Evolutionary conservation across 2,113 vertebrate species (phyloP).

Genomic region (Cinclus mexicanus): DNA sequence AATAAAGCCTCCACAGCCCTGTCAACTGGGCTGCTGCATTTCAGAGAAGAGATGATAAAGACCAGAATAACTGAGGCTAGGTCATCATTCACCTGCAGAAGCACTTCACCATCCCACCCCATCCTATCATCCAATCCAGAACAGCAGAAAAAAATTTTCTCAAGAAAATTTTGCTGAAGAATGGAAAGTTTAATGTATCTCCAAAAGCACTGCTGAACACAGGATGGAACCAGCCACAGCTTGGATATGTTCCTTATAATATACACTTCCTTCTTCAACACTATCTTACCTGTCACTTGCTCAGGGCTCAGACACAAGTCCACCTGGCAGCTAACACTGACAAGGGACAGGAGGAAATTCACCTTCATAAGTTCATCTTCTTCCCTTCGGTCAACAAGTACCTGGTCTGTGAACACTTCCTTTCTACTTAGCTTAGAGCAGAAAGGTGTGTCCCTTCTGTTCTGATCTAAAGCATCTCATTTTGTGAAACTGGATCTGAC

Average conservation of each 20-base stretch:
- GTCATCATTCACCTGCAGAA: neutral
- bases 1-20: neutral
- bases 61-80: neutral
- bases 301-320: neutral
- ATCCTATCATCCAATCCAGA: neutral
- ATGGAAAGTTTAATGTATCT: neutral
- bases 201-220: neutral
- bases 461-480: neutral
- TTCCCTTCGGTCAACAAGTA: rapidly evolving
- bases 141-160: neutral
- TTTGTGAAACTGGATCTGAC: neutral
- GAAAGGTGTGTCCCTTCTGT: neutral
- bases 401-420: neutral
- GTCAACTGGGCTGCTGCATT: neutral
- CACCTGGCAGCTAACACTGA: neutral
- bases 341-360: neutral
- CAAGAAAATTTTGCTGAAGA: neutral
- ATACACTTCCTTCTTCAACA: neutral
- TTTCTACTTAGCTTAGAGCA: neutral
- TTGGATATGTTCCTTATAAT: neutral
- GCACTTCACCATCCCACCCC: neutral
- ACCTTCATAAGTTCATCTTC: neutral
- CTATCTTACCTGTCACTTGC: neutral
- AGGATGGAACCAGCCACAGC: neutral
- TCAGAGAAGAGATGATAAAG: neutral